phyloP scores from a whole-genome alignment of 2,113 vertebrate species.

The Porphyrio hochstetteri region DNA sequence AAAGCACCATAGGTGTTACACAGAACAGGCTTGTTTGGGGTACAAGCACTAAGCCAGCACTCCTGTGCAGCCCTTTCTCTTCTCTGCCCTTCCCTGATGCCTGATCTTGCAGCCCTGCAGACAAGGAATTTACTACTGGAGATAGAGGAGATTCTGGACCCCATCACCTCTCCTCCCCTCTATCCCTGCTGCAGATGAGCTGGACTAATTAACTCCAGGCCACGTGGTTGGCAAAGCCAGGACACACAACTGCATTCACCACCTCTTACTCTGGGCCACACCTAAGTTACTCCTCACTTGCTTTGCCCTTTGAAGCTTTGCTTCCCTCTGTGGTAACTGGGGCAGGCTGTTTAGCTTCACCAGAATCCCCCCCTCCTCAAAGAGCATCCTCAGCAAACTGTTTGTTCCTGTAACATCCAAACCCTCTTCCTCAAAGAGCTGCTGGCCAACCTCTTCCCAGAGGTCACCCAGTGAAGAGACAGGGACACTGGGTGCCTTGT shows the following conservation, averaged over 20 bases:
- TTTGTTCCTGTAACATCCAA: neutral
- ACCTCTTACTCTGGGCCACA: neutral
- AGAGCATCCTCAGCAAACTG: neutral
- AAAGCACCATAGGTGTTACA: rapidly evolving
- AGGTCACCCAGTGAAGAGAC: neutral
- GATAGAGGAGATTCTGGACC: neutral
- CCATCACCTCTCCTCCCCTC: neutral
- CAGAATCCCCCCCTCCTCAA: neutral
- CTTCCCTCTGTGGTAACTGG: neutral
- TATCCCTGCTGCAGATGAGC: neutral
- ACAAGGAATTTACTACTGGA: neutral
- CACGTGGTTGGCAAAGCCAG: neutral
- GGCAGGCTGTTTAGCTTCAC: neutral
- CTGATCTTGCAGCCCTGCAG: neutral
- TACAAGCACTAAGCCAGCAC: neutral
- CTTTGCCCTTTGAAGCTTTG: neutral
- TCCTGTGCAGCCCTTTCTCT: neutral
- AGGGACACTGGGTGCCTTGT: neutral
- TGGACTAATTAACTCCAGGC: neutral
- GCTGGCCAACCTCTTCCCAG: neutral
- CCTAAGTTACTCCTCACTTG: neutral
- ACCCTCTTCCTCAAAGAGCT: neutral
- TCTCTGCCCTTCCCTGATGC: neutral
- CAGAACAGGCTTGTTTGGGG: neutral
- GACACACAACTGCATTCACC: neutral